Percentiles rank a stretch among this genome's conserved stretches.
Conservation (phyloP, 2,888 invertebrate species). For the Omphaloscelis lunosa region DNA sequence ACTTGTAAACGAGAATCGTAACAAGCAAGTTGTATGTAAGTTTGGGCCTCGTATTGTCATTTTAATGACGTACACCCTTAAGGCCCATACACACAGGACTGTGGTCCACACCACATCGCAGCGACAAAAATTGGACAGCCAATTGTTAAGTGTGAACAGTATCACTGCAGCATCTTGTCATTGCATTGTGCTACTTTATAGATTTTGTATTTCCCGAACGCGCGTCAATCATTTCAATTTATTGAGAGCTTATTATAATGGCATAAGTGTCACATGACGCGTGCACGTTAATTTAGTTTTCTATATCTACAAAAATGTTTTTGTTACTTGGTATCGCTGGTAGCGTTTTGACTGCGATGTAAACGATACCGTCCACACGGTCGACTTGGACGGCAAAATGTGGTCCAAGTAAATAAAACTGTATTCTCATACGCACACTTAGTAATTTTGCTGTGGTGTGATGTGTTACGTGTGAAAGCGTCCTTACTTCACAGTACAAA, state of each 20-base stretch:
- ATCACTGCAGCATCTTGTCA: neutral
- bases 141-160: neutral
- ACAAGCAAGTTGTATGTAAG: slow-evolving; percentile 56
- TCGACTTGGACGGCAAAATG: neutral
- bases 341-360: no score
- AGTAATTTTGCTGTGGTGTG: neutral
- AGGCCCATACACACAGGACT: neutral
- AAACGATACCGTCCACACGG: no score
- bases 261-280: no score
- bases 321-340: no score
- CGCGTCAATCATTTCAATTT: no score
- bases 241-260: no score
- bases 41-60: slow-evolving; percentile 61
- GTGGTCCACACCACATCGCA: neutral
- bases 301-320: no score
- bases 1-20: slow-evolving; percentile 57
- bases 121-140: neutral
- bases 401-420: neutral
- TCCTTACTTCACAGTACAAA: slow-evolving; percentile 9
- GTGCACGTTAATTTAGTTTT: no score
- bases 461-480: neutral
- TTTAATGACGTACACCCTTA: slow-evolving; percentile 60
- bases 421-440: neutral
- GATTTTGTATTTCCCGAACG: no score
- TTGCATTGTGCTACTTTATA: neutral